These are phyloP conservation scores for Azemiops feae DNA, from an alignment of 2,113 vertebrate genomes.

Conservation along the genomic window DNA sequence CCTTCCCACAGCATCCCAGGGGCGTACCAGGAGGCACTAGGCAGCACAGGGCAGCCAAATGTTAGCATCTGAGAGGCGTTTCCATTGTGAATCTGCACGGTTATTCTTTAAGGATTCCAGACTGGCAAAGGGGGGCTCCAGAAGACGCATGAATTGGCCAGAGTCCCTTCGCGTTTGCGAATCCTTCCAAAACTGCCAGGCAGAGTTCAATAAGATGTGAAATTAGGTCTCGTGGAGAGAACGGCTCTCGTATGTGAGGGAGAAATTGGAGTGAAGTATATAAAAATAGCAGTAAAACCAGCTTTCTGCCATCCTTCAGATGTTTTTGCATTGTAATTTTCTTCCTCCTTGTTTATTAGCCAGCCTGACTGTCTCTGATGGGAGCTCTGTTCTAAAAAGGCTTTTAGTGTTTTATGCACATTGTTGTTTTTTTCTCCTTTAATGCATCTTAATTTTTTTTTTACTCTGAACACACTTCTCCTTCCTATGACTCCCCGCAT, in stretches of 20 bases:
- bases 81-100: neutral
- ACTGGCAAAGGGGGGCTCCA: fast-evolving
- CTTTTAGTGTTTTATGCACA: neutral
- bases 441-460: neutral
- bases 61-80: neutral
- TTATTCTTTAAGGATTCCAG: slow-evolving; percentile 8
- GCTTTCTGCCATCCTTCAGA: neutral
- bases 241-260: neutral
- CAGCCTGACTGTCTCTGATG: neutral
- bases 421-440: neutral
- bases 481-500: neutral
- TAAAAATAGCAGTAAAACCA: neutral
- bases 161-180: neutral
- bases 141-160: neutral
- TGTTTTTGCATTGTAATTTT: neutral
- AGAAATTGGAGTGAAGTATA: neutral
- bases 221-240: slow-evolving; percentile 7
- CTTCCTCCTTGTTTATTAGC: neutral
- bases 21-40: slow-evolving; percentile 18
- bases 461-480: neutral
- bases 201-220: neutral
- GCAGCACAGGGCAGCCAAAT: neutral
- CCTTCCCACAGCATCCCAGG: neutral
- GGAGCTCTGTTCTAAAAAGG: neutral
- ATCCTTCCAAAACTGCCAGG: neutral